These are phyloP conservation scores for Gerris lacustris DNA, from an alignment of 2,888 invertebrate genomes.

Conservation along the genomic window DNA sequence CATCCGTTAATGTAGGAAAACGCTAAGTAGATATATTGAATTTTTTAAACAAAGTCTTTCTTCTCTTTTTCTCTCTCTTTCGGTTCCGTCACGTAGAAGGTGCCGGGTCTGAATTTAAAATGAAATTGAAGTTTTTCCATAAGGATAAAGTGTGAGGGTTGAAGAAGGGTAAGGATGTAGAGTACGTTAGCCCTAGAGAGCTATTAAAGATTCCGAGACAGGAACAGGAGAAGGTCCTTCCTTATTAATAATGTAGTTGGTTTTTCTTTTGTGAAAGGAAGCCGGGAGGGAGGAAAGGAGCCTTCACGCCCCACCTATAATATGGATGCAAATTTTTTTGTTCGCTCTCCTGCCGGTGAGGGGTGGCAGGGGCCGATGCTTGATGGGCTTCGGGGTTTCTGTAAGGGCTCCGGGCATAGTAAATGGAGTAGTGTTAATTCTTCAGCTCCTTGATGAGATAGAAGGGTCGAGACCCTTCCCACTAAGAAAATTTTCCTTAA, in stretches of 20 bases:
- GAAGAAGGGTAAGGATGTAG: neutral
- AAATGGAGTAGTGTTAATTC: conserved; percentile 5
- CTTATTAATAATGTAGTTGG: conserved; percentile 2
- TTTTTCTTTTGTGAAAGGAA: neutral
- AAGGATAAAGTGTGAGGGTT: neutral
- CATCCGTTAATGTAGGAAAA: neutral
- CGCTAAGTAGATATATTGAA: conserved; percentile 3
- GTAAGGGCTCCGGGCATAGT: neutral
- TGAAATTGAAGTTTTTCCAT: conserved; percentile 1
- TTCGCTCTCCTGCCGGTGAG: neutral
- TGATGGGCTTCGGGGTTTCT: neutral
- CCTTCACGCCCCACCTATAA: conserved; percentile 3
- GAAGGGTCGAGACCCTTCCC: neutral
- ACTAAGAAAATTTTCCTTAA: neutral
- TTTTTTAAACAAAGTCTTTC: neutral
- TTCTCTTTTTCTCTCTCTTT: neutral
- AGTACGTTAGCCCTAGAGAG: neutral
- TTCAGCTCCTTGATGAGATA: neutral
- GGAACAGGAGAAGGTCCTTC: neutral
- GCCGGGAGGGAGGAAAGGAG: neutral
- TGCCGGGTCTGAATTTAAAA: neutral
- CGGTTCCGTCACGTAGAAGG: neutral
- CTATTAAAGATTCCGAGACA: neutral
- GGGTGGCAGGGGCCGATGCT: neutral
- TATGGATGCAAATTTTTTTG: conserved; percentile 3